Conservation (phyloP, 2,888 invertebrate species). For the Tachina lurida region DNA sequence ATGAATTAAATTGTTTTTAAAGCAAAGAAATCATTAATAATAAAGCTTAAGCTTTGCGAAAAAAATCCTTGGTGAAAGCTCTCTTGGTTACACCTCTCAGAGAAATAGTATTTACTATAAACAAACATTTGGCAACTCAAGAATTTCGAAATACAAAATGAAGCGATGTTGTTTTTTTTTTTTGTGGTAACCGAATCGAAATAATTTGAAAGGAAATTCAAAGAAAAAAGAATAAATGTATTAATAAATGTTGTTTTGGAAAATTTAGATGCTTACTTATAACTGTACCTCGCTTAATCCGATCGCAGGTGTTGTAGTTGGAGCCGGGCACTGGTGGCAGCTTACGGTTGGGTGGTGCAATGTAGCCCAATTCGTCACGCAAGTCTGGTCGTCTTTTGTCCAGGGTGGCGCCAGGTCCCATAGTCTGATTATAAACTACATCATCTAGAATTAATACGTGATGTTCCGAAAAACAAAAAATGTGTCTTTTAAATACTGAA, state of each 20-base stretch:
- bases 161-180: neutral
- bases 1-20: constrained; percentile 32
- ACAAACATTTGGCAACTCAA: constrained; percentile 54
- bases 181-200: constrained; percentile 48
- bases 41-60: constrained; percentile 64
- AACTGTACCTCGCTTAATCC: constrained; percentile 96
- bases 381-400: constrained; percentile 93
- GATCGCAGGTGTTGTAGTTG: constrained; percentile 96
- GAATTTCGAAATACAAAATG: constrained; percentile 46
- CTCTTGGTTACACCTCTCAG: constrained; percentile 11
- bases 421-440: constrained; percentile 94
- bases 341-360: constrained; percentile 96
- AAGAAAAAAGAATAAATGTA: constrained; percentile 70
- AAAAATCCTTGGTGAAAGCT: constrained; percentile 30
- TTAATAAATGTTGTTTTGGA: constrained; percentile 80
- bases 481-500: constrained; percentile 81
- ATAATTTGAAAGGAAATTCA: constrained; percentile 29
- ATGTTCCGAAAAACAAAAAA: constrained; percentile 77
- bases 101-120: constrained; percentile 2
- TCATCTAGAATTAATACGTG: constrained; percentile 88
- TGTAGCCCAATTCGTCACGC: constrained; percentile 95
- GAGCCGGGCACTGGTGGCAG: constrained; percentile 96
- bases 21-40: constrained; percentile 73
- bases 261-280: constrained; percentile 89
- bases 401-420: constrained; percentile 88